phyloP scores from a whole-genome alignment of 2,113 vertebrate species.

The Lepidothrix coronata region DNA sequence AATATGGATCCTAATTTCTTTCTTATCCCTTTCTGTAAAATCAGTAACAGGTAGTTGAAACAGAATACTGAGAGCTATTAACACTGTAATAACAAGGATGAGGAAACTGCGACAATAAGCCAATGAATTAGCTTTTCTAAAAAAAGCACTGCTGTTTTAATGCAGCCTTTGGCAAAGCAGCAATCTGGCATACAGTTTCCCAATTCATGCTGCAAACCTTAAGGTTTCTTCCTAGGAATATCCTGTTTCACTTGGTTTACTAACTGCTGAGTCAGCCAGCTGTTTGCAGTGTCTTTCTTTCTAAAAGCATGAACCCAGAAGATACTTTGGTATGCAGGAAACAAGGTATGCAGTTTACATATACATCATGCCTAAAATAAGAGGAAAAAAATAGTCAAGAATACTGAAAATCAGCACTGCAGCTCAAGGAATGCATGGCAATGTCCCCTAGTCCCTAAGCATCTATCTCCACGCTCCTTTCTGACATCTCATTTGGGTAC shows the following conservation, averaged over 20 bases:
- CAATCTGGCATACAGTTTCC: not conserved
- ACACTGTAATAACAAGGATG: not conserved
- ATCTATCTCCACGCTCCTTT: not conserved
- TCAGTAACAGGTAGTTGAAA: not conserved
- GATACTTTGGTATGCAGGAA: not conserved
- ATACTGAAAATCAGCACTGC: not conserved
- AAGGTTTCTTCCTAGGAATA: slow-evolving; percentile 19
- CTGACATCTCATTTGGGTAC: not conserved
- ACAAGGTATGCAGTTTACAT: not conserved
- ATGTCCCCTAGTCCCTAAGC: not conserved
- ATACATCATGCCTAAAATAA: not conserved
- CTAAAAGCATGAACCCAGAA: not conserved
- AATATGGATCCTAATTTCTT: not conserved
- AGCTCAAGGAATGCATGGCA: not conserved
- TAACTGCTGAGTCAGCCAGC: not conserved
- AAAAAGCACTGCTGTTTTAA: slow-evolving; percentile 17
- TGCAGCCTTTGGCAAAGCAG: slow-evolving; percentile 4
- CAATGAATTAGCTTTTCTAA: not conserved
- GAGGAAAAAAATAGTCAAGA: not conserved
- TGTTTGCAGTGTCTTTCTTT: not conserved
- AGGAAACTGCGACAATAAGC: slow-evolving; percentile 1
- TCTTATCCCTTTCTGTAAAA: not conserved
- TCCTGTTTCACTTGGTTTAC: not conserved
- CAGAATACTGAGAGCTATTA: not conserved
- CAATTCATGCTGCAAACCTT: not conserved